Evolutionary conservation across 2,888 invertebrate species (phyloP).

Genomic region (Hedya salicella): DNA sequence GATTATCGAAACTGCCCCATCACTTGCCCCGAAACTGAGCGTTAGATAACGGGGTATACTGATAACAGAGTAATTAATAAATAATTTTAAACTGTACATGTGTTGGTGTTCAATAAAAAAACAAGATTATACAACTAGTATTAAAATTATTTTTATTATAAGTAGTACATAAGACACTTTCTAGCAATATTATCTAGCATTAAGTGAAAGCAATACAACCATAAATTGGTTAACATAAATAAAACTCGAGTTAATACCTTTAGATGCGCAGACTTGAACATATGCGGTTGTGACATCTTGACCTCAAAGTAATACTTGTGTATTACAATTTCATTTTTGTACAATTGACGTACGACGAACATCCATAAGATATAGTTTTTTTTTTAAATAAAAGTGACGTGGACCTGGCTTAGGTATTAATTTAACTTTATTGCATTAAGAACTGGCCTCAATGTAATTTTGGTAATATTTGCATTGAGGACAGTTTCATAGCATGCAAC

Average conservation of each 20-base stretch:
- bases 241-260: slow-evolving; percentile 36
- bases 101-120: slow-evolving; percentile 40
- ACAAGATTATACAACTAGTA: slow-evolving; percentile 44
- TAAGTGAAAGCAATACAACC: slow-evolving; percentile 42
- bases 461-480: background rate
- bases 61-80: too few species aligned
- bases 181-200: slow-evolving; percentile 43
- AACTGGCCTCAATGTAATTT: background rate
- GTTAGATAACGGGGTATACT: too few species aligned
- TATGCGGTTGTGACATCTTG: slow-evolving; percentile 28
- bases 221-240: slow-evolving; percentile 29
- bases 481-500: slow-evolving; percentile 2
- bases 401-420: slow-evolving; percentile 25
- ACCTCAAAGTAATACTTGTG: slow-evolving; percentile 14
- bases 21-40: too few species aligned
- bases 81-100: too few species aligned
- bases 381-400: slow-evolving; percentile 10
- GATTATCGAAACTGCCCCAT: too few species aligned
- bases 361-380: background rate
- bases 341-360: background rate
- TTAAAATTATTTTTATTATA: slow-evolving; percentile 46
- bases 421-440: background rate
- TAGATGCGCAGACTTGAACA: slow-evolving; percentile 22
- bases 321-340: slow-evolving; percentile 14
- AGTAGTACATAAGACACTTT: slow-evolving; percentile 43